Conservation (phyloP, 2,797 vertebrate species). For the Myotis planiceps region DNA sequence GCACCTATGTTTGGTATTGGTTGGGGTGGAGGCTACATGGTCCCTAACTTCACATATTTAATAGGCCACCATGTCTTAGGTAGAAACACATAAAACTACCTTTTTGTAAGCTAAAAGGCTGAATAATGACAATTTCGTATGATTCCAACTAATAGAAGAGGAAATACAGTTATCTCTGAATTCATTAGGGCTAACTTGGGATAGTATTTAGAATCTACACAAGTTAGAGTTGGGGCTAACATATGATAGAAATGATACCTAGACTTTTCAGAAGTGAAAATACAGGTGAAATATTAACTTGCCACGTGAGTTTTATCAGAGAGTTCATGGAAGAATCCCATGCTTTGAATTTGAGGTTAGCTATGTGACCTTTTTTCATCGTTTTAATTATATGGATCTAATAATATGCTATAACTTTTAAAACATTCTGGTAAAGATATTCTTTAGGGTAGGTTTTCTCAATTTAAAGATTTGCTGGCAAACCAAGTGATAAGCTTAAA, state of each 20-base stretch:
- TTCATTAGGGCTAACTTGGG: neutral
- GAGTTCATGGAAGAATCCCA: neutral
- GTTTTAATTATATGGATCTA: neutral
- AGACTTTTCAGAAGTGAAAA: neutral
- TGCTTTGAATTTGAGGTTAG: neutral
- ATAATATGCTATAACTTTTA: neutral
- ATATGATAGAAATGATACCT: neutral
- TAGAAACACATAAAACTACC: neutral
- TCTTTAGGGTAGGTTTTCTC: neutral
- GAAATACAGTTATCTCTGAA: neutral
- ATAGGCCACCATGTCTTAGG: neutral
- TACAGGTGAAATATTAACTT: neutral
- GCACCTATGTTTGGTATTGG: neutral
- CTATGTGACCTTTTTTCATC: neutral
- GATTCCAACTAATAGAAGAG: neutral
- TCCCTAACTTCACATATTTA: neutral
- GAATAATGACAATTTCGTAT: neutral
- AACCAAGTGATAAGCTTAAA: neutral
- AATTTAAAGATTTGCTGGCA: neutral
- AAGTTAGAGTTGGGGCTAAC: slow-evolving; percentile 20
- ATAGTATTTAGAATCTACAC: neutral
- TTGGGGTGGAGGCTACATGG: rapidly evolving
- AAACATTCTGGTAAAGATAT: neutral
- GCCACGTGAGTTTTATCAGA: neutral
- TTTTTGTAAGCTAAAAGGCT: neutral